phyloP scores from a whole-genome alignment of 2,888 invertebrate genomes.

The Hipparchia sbordonii region DNA sequence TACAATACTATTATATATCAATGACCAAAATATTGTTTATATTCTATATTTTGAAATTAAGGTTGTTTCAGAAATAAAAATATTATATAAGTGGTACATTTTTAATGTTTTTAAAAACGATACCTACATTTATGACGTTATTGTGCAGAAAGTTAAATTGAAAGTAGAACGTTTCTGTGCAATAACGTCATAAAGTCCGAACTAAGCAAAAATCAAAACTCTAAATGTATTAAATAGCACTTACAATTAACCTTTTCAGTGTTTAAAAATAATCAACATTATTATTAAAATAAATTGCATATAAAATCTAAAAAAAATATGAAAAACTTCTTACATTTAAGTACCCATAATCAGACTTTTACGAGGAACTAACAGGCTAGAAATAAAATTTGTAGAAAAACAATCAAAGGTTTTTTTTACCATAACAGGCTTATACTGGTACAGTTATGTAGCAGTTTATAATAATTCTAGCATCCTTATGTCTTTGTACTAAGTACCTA shows the following conservation, averaged over 20 bases:
- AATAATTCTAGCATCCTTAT: conserved; percentile 2
- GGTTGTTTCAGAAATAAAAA: no score
- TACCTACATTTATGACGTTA: no score
- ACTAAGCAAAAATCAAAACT: neutral
- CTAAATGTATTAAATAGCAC: conserved; percentile 1
- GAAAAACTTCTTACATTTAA: conserved; percentile 2
- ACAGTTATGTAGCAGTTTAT: neutral
- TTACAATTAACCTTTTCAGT: neutral
- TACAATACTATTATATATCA: no score
- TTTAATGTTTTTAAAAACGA: no score
- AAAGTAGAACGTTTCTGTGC: no score
- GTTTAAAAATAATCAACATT: neutral
- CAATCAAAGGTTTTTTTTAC: conserved; percentile 2
- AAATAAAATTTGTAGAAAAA: conserved; percentile 2
- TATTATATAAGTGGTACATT: no score
- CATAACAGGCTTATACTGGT: neutral
- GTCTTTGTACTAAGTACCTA: conserved; percentile 4
- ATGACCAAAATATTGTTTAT: no score
- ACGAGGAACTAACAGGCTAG: conserved; percentile 1
- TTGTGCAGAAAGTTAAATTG: no score
- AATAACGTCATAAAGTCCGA: no score
- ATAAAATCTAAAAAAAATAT: neutral
- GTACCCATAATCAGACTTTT: conserved; percentile 2
- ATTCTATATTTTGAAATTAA: no score
- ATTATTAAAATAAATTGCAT: no score